phyloP scores from a whole-genome alignment of 2,797 vertebrate species.

The Avahi laniger region DNA sequence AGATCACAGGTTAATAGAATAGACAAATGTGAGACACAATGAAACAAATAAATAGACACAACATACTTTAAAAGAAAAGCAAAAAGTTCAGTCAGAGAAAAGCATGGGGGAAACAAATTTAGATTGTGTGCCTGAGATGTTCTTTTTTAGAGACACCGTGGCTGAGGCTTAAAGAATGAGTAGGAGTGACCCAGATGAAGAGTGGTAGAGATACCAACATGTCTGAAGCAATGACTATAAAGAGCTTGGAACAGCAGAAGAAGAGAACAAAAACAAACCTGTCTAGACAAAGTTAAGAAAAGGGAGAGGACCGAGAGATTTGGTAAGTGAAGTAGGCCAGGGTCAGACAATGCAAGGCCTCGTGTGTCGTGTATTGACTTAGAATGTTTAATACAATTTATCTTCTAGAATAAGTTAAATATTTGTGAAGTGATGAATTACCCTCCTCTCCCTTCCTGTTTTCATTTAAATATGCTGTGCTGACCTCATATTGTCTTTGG shows the following conservation, averaged over 20 bases:
- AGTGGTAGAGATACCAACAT: background rate
- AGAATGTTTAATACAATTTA: background rate
- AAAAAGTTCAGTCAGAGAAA: background rate
- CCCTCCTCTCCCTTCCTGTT: background rate
- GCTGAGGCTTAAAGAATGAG: background rate
- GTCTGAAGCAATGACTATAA: background rate
- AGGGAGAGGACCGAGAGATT: background rate
- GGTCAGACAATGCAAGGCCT: background rate
- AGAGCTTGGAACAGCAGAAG: background rate
- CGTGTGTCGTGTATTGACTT: background rate
- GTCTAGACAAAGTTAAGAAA: background rate
- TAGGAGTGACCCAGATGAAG: background rate
- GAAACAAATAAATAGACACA: background rate
- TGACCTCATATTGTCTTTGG: background rate
- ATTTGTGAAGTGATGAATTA: background rate
- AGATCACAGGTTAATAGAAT: background rate
- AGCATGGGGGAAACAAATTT: background rate
- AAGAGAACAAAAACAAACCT: background rate
- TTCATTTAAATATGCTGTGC: background rate
- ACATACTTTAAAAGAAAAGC: background rate
- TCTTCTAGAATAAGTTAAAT: background rate
- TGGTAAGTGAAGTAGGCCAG: background rate
- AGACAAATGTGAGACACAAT: background rate
- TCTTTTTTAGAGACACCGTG: background rate
- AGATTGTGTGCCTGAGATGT: background rate